phyloP scores from a whole-genome alignment of 2,888 invertebrate genomes.

The Phania funesta region DNA sequence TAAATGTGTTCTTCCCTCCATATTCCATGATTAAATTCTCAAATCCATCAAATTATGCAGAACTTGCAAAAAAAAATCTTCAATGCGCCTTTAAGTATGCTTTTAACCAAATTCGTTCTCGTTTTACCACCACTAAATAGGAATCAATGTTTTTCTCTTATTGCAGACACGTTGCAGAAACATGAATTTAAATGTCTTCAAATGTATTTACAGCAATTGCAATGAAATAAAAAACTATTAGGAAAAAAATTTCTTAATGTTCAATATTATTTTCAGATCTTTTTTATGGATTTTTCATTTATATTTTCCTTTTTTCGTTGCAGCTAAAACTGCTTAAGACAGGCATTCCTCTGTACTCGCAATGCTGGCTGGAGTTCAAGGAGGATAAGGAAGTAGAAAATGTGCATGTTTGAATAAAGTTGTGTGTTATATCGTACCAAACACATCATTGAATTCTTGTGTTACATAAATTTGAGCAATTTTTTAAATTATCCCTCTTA shows the following conservation, averaged over 20 bases:
- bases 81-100: constrained; percentile 6
- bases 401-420: background rate
- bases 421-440: background rate
- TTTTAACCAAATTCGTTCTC: background rate
- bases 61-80: no score
- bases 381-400: background rate
- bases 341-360: background rate
- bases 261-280: constrained; percentile 29
- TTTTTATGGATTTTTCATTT: background rate
- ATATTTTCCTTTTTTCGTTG: background rate
- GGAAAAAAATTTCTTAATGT: constrained; percentile 13
- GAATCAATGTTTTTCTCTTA: background rate
- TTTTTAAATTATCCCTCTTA: constrained; percentile 25
- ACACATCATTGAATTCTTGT: constrained; percentile 54
- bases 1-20: no score
- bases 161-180: background rate
- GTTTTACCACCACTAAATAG: background rate
- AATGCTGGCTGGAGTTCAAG: background rate
- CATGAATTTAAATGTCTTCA: constrained; percentile 38
- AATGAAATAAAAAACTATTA: background rate
- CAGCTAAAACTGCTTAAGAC: background rate
- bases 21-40: no score
- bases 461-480: constrained; percentile 49
- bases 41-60: no score
- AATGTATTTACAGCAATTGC: constrained; percentile 21